A percentile compares a stretch with the other conserved stretches of the same genome.
These are phyloP conservation scores for Tachina grossa DNA, from an alignment of 2,888 invertebrate genomes.

Conservation along the genomic window DNA sequence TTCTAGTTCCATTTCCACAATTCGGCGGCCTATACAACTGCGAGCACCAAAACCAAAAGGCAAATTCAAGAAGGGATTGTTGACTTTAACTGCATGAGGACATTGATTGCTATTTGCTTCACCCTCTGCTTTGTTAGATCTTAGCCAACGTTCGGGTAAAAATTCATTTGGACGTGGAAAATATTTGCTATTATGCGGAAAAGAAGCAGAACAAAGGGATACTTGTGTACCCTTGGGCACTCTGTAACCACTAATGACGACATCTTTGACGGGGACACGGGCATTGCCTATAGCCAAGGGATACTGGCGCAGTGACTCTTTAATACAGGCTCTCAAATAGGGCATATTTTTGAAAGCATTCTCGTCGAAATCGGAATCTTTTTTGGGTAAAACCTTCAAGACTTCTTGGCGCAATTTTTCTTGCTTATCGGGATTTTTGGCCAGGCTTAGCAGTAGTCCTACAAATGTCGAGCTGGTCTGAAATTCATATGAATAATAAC, in stretches of 20 bases:
- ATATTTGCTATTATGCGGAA: constrained; percentile 45
- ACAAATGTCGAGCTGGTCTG: constrained; percentile 78
- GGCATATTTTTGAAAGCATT: constrained; percentile 83
- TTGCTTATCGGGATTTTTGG: constrained; percentile 87
- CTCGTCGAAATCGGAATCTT: constrained; percentile 83
- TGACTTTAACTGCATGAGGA: constrained; percentile 85
- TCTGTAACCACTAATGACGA: constrained; percentile 86
- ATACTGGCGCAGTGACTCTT: constrained; percentile 87
- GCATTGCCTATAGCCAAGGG: constrained; percentile 85
- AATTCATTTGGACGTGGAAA: constrained; percentile 86
- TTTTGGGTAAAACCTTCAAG: constrained; percentile 79
- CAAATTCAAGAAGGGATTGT: constrained; percentile 80
- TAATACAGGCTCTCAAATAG: constrained; percentile 89
- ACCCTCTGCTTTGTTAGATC: constrained; percentile 80
- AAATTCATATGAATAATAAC: constrained; percentile 72
- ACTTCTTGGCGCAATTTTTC: constrained; percentile 86
- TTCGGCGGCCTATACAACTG: constrained; percentile 88
- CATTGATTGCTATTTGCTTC: constrained; percentile 81
- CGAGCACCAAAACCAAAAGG: constrained; percentile 89
- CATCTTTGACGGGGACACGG: constrained; percentile 84
- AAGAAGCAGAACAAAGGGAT: constrained; percentile 86
- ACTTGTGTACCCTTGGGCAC: constrained; percentile 87
- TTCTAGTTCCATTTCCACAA: constrained; percentile 88
- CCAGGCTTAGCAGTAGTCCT: constrained; percentile 81
- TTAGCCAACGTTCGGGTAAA: constrained; percentile 89